phyloP scores from a whole-genome alignment of 2,888 invertebrate species.

The Neuroscelio doddi region DNA sequence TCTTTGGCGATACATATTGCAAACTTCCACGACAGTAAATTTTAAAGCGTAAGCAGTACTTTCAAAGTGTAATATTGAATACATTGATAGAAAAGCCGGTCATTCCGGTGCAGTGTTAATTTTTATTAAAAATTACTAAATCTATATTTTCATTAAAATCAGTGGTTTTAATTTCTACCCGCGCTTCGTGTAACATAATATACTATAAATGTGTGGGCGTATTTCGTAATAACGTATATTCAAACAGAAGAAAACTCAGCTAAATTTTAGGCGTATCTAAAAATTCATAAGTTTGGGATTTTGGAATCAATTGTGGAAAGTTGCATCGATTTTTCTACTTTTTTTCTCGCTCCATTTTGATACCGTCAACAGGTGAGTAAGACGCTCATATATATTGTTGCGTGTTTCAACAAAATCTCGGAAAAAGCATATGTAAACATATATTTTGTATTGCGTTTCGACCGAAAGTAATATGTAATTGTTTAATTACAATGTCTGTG shows the following conservation, averaged over 20 bases:
- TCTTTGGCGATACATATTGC: constrained; percentile 22
- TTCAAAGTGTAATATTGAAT: background rate
- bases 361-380: constrained; percentile 38
- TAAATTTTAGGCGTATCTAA: background rate
- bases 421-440: too few species aligned
- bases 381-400: background rate
- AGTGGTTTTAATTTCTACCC: constrained; percentile 1
- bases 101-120: background rate
- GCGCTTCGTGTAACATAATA: constrained; percentile 32
- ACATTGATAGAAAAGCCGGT: too few species aligned
- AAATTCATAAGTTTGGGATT: too few species aligned
- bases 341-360: constrained; percentile 22
- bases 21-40: background rate
- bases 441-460: too few species aligned
- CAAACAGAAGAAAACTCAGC: constrained; percentile 15
- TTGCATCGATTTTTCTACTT: background rate
- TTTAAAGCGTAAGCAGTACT: background rate
- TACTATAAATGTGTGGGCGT: constrained; percentile 34
- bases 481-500: background rate
- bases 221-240: constrained; percentile 29
- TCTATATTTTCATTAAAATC: background rate
- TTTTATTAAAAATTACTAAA: too few species aligned
- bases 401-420: too few species aligned
- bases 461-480: background rate
- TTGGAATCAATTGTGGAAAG: background rate